Conservation (phyloP, 2,888 invertebrate genomes). For the Melipona bicolor region DNA sequence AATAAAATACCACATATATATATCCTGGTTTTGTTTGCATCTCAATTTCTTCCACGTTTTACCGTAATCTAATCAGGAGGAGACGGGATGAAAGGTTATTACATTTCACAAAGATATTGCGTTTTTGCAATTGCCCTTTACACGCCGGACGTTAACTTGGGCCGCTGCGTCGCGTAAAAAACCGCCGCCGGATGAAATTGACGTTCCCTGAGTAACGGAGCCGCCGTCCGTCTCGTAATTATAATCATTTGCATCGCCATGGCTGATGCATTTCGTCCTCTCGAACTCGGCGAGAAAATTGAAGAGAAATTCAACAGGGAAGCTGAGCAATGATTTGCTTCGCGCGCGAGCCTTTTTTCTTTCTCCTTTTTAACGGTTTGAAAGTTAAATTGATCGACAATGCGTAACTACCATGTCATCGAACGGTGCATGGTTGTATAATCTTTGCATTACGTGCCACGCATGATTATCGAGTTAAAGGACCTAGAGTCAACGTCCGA, state of each 20-base stretch:
- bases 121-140: conserved; percentile 28
- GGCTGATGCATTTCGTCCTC: background rate
- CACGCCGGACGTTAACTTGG: background rate
- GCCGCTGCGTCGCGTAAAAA: background rate
- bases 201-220: conserved; percentile 2
- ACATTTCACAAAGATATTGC: background rate
- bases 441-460: conserved; percentile 26
- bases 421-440: background rate
- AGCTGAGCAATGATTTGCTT: conserved; percentile 10
- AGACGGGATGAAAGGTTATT: conserved; percentile 17
- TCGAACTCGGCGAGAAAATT: conserved; percentile 21
- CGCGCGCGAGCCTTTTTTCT: background rate
- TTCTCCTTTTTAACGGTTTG: conserved; percentile 13
- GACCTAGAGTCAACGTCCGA: conserved; percentile 47
- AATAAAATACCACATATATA: background rate
- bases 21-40: background rate
- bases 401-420: conserved; percentile 10
- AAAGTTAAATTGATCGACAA: conserved; percentile 22
- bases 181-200: background rate
- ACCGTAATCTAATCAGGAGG: background rate
- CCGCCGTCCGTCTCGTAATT: conserved; percentile 17
- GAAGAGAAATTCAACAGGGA: conserved; percentile 15
- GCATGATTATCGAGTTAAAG: conserved; percentile 55
- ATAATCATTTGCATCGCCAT: conserved; percentile 22
- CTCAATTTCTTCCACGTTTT: background rate